These are phyloP conservation scores for Augiades crinisus DNA, from an alignment of 2,888 invertebrate genomes.

Conservation along the genomic window DNA sequence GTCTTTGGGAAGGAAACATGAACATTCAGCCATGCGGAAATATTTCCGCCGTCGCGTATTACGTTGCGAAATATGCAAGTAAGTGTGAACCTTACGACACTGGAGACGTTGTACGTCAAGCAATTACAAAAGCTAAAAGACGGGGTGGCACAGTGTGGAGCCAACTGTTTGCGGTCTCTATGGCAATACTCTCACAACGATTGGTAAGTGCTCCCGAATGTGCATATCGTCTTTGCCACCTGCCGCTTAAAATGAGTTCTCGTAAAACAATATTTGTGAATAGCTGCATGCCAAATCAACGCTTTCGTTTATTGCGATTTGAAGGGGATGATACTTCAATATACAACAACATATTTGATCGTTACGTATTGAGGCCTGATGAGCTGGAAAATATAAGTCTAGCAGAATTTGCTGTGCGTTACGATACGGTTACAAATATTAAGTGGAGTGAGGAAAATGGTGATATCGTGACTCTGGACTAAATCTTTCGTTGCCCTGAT, in stretches of 20 bases:
- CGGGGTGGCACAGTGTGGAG: conserved; percentile 32
- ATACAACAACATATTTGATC: conserved; percentile 39
- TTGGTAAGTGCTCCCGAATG: conserved; percentile 40
- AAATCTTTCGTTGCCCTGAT: too few species aligned
- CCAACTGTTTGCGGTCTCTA: conserved; percentile 36
- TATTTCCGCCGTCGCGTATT: conserved; percentile 44
- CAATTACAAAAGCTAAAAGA: conserved; percentile 34
- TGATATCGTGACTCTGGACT: too few species aligned
- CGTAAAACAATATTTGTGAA: conserved; percentile 41
- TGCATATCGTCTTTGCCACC: conserved; percentile 43
- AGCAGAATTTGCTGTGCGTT: conserved; percentile 41
- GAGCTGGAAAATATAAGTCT: conserved; percentile 36
- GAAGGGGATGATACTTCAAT: conserved; percentile 35
- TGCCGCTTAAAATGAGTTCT: conserved; percentile 35
- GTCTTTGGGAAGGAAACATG: conserved; percentile 44
- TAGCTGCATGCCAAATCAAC: conserved; percentile 39
- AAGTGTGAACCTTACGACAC: conserved; percentile 40
- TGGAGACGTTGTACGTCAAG: conserved; percentile 36
- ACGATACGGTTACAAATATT: not conserved
- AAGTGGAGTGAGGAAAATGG: conserved; percentile 36
- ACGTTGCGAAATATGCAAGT: conserved; percentile 40
- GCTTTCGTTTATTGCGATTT: conserved; percentile 39
- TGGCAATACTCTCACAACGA: conserved; percentile 30
- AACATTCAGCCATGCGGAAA: conserved; percentile 46
- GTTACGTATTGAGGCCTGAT: conserved; percentile 32